phyloP scores from a whole-genome alignment of 1,140 invertebrate genomes.

The Nylanderia fulva region DNA sequence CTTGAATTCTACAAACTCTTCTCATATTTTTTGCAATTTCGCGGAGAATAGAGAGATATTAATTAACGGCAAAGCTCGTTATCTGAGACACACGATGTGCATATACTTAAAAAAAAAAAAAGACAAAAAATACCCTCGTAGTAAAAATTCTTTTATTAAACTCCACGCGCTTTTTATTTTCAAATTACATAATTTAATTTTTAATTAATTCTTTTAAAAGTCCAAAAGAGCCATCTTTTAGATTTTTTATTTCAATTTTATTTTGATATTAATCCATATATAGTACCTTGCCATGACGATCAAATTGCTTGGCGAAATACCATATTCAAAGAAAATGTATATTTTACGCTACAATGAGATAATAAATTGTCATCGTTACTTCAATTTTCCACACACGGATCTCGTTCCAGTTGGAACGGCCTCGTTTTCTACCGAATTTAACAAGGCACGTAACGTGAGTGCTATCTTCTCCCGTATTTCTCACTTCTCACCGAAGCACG shows the following conservation, averaged over 20 bases:
- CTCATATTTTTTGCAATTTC: neutral
- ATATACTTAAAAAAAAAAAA: neutral
- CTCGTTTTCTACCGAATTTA: constrained; percentile 41
- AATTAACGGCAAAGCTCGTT: neutral
- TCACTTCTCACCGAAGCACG: constrained; percentile 23
- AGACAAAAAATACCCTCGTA: neutral
- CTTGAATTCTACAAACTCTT: constrained; percentile 20
- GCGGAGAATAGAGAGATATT: neutral
- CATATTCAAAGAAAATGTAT: neutral
- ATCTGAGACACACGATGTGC: neutral
- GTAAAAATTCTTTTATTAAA: constrained; percentile 15
- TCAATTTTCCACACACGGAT: constrained; percentile 33
- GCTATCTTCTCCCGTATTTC: constrained; percentile 46
- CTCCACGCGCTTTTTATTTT: neutral
- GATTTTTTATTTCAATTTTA: neutral
- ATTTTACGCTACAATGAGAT: neutral
- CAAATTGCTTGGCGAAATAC: neutral
- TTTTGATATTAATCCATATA: neutral
- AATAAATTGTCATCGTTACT: neutral
- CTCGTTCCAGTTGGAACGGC: neutral
- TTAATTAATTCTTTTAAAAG: neutral
- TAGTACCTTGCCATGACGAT: neutral
- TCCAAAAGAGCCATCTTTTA: neutral
- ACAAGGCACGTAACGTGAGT: constrained; percentile 41
- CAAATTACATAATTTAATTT: neutral